Conservation (phyloP, 2,113 vertebrate genomes). For the Pseudorectes ferrugineus region DNA sequence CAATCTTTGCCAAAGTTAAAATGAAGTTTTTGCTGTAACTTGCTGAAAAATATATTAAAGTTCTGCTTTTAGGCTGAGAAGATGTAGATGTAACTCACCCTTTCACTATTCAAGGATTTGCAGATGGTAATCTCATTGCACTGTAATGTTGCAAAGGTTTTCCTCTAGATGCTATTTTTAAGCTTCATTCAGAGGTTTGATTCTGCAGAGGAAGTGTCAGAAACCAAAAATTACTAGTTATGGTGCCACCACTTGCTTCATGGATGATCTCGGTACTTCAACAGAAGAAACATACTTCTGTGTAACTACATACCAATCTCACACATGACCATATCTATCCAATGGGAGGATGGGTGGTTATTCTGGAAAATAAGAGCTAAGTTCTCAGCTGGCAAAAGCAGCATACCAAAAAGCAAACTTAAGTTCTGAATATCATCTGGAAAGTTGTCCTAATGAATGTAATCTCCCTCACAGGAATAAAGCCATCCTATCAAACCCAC, state of each 20-base stretch:
- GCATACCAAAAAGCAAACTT: background rate
- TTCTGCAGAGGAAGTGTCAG: background rate
- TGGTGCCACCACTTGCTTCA: background rate
- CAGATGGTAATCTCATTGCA: background rate
- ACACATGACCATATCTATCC: background rate
- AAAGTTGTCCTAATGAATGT: background rate
- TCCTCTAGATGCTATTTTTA: background rate
- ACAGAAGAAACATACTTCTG: background rate
- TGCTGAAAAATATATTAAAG: background rate
- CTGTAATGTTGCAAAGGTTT: background rate
- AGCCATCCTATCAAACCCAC: background rate
- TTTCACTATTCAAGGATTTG: background rate
- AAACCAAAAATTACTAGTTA: background rate
- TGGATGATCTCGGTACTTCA: background rate
- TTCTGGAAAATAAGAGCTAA: background rate
- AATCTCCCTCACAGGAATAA: conserved; percentile 1
- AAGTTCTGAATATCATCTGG: background rate
- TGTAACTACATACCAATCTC: background rate
- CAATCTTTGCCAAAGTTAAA: background rate
- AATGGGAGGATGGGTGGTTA: background rate
- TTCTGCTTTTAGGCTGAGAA: background rate
- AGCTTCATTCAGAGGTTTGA: background rate
- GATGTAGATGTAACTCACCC: background rate
- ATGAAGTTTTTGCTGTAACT: background rate
- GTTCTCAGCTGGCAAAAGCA: background rate